phyloP scores from a whole-genome alignment of 2,888 invertebrate species.

The Ernsta delagoae region DNA sequence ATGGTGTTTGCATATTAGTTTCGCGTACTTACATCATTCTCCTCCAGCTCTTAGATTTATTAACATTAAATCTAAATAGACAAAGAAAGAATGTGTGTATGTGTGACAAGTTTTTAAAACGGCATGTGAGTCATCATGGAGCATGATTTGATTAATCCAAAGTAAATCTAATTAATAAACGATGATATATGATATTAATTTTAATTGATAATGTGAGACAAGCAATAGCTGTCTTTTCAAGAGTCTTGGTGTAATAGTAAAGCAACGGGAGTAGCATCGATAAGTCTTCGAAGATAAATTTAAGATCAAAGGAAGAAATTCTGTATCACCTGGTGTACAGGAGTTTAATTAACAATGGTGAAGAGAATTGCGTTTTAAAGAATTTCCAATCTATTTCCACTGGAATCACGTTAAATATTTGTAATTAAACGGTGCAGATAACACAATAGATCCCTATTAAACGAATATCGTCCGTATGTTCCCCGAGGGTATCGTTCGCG shows the following conservation, averaged over 20 bases:
- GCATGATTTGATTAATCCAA: no score
- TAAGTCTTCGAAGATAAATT: not conserved
- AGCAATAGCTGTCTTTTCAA: no score
- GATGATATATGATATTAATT: no score
- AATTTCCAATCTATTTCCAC: slow-evolving; percentile 41
- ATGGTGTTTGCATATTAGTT: not conserved
- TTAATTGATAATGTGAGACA: no score
- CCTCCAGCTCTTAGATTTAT: no score
- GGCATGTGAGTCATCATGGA: no score
- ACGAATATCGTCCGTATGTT: slow-evolving; percentile 58
- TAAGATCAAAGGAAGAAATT: not conserved
- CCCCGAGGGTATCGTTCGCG: slow-evolving; percentile 60
- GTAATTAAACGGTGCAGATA: slow-evolving; percentile 53
- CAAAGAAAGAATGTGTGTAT: no score
- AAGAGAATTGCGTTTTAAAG: slow-evolving; percentile 37
- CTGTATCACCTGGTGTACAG: slow-evolving; percentile 13
- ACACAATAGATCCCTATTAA: slow-evolving; percentile 71
- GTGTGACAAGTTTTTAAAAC: no score
- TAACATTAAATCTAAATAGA: no score
- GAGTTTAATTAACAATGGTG: slow-evolving; percentile 21
- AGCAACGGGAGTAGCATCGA: not conserved
- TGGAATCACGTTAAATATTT: slow-evolving; percentile 43
- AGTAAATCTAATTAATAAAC: no score
- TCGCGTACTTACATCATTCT: not conserved
- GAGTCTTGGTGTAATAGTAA: not conserved